Conservation (phyloP, 2,797 vertebrate species). For the Pogoniulus pusillus region DNA sequence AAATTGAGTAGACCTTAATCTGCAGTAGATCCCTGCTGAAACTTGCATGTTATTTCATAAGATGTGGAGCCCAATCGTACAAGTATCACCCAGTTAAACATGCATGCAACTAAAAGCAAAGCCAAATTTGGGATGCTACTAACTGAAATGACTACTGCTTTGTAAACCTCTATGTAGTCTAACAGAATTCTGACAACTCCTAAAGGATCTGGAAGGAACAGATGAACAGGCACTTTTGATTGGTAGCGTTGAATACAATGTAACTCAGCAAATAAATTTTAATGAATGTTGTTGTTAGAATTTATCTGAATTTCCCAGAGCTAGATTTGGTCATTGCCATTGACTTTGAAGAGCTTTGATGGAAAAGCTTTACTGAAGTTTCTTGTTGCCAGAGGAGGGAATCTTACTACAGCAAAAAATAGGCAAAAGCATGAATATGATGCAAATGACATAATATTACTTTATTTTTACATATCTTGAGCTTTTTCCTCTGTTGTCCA, state of each 20-base stretch:
- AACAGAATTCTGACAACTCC: background rate
- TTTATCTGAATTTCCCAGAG: background rate
- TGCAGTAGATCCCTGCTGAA: background rate
- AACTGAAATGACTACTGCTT: background rate
- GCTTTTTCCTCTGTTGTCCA: background rate
- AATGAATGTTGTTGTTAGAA: background rate
- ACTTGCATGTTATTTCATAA: rapidly evolving
- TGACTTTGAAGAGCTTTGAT: background rate
- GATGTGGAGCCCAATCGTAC: background rate
- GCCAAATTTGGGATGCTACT: background rate
- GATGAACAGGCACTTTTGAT: background rate
- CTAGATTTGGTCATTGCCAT: background rate
- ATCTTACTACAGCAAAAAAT: background rate
- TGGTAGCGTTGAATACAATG: background rate
- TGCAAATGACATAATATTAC: background rate
- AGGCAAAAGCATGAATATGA: background rate
- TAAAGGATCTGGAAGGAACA: background rate
- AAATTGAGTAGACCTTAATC: background rate
- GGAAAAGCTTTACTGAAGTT: background rate
- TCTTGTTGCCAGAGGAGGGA: background rate
- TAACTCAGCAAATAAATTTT: background rate
- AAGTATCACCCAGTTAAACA: background rate
- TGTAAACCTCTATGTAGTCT: background rate
- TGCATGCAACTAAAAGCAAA: background rate
- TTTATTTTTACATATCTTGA: background rate